Evolutionary conservation across 1,140 invertebrate genomes (phyloP), one percentile per base, ranked within the genome.

Genomic region (Neodiprion lecontei): DNA sequence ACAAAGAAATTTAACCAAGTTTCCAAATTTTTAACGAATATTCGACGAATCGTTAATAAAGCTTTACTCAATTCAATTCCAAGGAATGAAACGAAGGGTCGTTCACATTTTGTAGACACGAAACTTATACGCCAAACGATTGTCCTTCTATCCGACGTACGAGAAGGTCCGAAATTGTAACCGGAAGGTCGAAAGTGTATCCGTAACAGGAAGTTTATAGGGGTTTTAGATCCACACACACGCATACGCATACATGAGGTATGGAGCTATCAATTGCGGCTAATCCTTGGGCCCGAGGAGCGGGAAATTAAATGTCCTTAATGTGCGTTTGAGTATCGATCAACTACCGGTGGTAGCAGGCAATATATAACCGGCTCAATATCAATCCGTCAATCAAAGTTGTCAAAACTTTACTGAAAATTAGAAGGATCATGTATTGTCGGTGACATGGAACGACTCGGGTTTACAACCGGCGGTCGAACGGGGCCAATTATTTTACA

Each of bases 401-500:
- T 61, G 53, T 61, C 53, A 61, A 17, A 61, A 61, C 53, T 61
- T 61, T 61, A 61, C 53, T 61, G n/a, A 61, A 40, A 61, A 61
- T 61, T 61, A 17, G 11, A 61, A 61, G 11, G 53, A 61, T 61
- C 53, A 61, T 61, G n/a, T 61, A 61, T 61, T 75, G 67, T 69
- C 74, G 10, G 28, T 14, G 73, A 70, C 28, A 28, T 4, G 48
- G 14, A 10, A 48, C 79, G 76, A 73, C 49, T 48, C 12, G 11
- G 50, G 61, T 65, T 17, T 12, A n/a, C 47, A 65, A 11, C 7
- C 65, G 74, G 47, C 69, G 71, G 67, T 68, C 23, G 69, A 49
- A 68, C 49, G 79, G 80, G 76, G 71, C 75, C 72, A 81, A 81
- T 81, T 81, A 81, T 81, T 81, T 79, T 78, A 9, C 53, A 3